phyloP scores from a whole-genome alignment of 1,140 invertebrate genomes.

The Lepidurus arcticus region DNA sequence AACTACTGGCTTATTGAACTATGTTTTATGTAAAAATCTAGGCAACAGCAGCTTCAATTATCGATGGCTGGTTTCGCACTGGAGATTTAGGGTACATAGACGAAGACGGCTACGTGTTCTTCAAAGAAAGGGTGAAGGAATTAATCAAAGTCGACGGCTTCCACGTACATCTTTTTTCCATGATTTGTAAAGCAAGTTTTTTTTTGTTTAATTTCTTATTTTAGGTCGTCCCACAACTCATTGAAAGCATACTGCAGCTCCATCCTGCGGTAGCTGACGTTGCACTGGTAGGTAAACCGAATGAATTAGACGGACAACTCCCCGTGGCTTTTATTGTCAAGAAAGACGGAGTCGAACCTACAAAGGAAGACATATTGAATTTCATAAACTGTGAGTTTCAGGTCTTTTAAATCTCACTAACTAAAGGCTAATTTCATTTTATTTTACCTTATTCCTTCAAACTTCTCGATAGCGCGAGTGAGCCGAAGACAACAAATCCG shows the following conservation, averaged over 20 bases:
- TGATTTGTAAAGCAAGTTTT: not conserved
- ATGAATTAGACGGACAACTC: constrained; percentile 63
- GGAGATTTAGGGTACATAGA: constrained; percentile 60
- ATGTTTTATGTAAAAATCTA: constrained; percentile 37
- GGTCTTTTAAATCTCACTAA: not conserved
- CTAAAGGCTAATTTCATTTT: too few species aligned
- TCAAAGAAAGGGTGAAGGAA: constrained; percentile 59
- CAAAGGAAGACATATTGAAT: constrained; percentile 38
- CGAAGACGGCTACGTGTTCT: constrained; percentile 49
- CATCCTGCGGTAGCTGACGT: constrained; percentile 47
- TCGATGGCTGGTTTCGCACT: constrained; percentile 60
- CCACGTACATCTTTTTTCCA: constrained; percentile 42
- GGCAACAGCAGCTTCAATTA: not conserved
- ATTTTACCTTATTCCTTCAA: too few species aligned
- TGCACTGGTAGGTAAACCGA: constrained; percentile 72
- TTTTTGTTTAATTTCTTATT: not conserved
- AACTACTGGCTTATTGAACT: too few species aligned
- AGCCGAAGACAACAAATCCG: not conserved
- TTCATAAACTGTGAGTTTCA: constrained; percentile 36
- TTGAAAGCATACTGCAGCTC: constrained; percentile 49
- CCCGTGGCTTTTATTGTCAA: constrained; percentile 69
- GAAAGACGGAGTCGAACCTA: constrained; percentile 45
- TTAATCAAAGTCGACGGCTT: constrained; percentile 54
- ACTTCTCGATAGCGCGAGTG: not conserved
- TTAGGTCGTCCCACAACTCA: constrained; percentile 49